Base-by-base conservation (phyloP, 2,888 invertebrate species). In the Zaprionus lineosus region DNA sequence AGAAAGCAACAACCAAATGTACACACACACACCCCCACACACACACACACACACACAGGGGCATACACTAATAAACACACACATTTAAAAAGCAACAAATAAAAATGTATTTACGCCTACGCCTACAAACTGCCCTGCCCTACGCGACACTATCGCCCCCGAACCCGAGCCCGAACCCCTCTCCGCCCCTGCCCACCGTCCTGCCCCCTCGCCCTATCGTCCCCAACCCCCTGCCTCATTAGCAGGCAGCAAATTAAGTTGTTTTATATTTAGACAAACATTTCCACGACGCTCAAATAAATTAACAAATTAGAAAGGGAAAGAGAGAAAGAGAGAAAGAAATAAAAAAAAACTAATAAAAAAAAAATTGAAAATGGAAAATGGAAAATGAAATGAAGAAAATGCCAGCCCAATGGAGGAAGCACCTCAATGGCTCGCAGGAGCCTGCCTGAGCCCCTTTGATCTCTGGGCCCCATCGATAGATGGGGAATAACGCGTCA, bases 181-280 rank as follows among this genome's bases (percentile, higher is more conserved):
- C n/a, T n/a, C 19, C 6, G 55, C 44, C 33, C 16, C 43, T 6
- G 7, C 29, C 52, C 51, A n/a, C n/a, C n/a, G n/a, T 9, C 26
- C 14, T 19, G 41, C 1, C 4, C 6, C 5, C 11, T 8, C 33
- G 1, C 9, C 2, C n/a, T 48, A 26, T 28, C 16, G 34, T 2
- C 18, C 11, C 39, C 33, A 12, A n/a, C n/a, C n/a, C n/a, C n/a
- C 24, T 39, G 66, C 36, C 73, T 84, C 82, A 78, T 78, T 84
- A 84, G 85, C 85, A 82, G 71, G 52, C 71, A 84, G 85, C 83
- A 78, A 78, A 78, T 84, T 84, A 78, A 84, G 78, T 67, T 78
- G 83, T 82, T 84, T 67, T 78, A 84, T 77, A 64, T 74, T 67
- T 78, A 78, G 71, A n/a, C 19, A 50, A 46, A 44, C 48, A 29